Evolutionary conservation across 2,888 invertebrate genomes (phyloP).

Genomic region (Drosophila anceps): DNA sequence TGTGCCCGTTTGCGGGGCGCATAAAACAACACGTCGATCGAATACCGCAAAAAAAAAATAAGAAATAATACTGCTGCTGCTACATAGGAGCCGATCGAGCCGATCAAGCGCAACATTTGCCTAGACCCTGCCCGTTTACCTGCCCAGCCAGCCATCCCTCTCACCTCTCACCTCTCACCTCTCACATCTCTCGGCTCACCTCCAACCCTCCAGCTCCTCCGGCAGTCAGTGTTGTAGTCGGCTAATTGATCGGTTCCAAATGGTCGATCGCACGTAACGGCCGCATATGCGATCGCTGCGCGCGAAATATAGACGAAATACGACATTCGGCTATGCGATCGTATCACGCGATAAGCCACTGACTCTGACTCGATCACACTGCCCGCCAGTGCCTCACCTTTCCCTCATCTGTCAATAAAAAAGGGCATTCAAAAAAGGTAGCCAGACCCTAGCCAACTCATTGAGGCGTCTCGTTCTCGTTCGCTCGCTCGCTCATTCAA

Average conservation of each 20-base stretch:
- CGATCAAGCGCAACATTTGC: constrained; percentile 62
- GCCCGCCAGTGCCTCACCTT: not conserved
- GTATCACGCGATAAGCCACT: constrained; percentile 83
- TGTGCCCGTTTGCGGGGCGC: constrained; percentile 49
- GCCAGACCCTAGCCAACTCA: constrained; percentile 40
- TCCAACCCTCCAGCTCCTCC: not conserved
- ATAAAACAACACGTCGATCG: constrained; percentile 52
- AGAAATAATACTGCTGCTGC: constrained; percentile 9
- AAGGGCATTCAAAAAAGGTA: constrained; percentile 46
- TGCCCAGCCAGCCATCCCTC: constrained; percentile 1
- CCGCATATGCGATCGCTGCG: constrained; percentile 51
- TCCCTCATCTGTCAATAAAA: constrained; percentile 8
- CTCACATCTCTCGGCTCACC: not conserved
- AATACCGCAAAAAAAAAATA: constrained; percentile 46
- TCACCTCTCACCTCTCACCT: not conserved
- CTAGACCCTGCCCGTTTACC: constrained; percentile 36
- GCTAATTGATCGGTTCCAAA: constrained; percentile 86
- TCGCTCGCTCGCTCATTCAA: constrained; percentile 43
- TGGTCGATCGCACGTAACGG: constrained; percentile 83
- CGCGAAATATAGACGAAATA: constrained; percentile 71
- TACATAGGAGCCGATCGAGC: constrained; percentile 27
- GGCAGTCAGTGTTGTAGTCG: constrained; percentile 56
- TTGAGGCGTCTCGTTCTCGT: constrained; percentile 65
- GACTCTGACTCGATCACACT: constrained; percentile 29
- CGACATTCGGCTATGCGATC: constrained; percentile 83